Evolutionary conservation across 2,888 invertebrate species (phyloP).

Genomic region (Andricus curvator): DNA sequence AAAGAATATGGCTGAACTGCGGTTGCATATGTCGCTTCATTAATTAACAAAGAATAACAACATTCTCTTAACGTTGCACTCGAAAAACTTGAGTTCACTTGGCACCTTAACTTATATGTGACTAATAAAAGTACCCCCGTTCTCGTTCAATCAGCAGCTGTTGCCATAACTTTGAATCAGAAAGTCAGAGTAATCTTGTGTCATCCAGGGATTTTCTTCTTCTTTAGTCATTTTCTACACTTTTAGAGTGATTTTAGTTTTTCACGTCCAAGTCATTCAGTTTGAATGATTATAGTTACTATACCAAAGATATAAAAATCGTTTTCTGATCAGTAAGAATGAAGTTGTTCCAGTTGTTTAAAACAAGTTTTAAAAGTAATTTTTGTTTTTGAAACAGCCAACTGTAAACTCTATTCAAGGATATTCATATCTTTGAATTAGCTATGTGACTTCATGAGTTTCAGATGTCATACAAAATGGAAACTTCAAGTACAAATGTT

Average conservation of each 20-base stretch:
- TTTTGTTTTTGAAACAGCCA: no score
- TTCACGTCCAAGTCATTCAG: not conserved
- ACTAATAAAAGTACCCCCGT: slow-evolving; percentile 22
- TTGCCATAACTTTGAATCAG: slow-evolving; percentile 16
- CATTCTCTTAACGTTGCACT: not conserved
- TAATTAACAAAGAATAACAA: slow-evolving; percentile 41
- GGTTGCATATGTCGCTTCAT: slow-evolving; percentile 44
- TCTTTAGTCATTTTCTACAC: not conserved
- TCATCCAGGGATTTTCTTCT: not conserved
- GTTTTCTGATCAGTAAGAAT: no score
- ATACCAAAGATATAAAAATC: no score
- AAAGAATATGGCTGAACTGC: slow-evolving; percentile 67
- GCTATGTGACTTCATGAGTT: no score
- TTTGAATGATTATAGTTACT: not conserved
- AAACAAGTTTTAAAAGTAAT: no score
- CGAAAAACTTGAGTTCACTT: not conserved
- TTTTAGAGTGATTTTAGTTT: not conserved
- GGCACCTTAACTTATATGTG: slow-evolving; percentile 1
- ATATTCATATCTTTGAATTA: no score
- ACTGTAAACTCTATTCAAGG: no score
- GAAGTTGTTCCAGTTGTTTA: no score
- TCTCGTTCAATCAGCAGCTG: slow-evolving; percentile 15
- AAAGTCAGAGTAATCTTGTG: not conserved
- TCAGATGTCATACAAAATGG: no score
- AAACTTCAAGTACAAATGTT: no score